Percentiles rank a stretch among this genome's conserved stretches.
Conservation (phyloP, 2,797 vertebrate species). For the Decapterus maruadsi region DNA sequence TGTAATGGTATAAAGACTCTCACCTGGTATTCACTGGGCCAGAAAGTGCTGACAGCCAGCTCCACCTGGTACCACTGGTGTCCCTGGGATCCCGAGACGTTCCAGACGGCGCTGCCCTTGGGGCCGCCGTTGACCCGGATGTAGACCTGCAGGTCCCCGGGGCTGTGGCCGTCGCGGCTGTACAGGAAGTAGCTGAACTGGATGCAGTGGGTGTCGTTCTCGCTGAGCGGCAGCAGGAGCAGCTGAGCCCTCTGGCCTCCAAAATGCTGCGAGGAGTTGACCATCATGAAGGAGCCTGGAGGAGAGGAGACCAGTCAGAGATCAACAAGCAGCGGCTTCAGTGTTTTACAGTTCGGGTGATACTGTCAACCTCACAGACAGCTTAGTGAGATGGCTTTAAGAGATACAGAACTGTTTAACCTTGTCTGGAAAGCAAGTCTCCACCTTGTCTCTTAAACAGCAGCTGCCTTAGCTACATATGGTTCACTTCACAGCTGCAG, state of each 20-base stretch:
- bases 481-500: slow-evolving; percentile 20
- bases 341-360: neutral
- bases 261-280: slow-evolving; percentile 93
- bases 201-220: slow-evolving; percentile 97
- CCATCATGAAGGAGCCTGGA: slow-evolving; percentile 95
- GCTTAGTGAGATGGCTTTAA: neutral
- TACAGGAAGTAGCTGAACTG: slow-evolving; percentile 99
- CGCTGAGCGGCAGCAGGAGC: slow-evolving; percentile 92
- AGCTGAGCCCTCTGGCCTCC: slow-evolving; percentile 91
- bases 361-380: neutral
- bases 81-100: slow-evolving; percentile 91
- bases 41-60: slow-evolving; percentile 95
- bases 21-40: slow-evolving; percentile 98
- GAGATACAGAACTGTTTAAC: slow-evolving; percentile 17
- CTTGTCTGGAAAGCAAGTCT: slow-evolving; percentile 21
- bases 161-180: slow-evolving; percentile 93
- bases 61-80: slow-evolving; percentile 96
- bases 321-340: neutral
- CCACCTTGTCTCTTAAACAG: neutral
- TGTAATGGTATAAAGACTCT: slow-evolving; percentile 9
- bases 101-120: slow-evolving; percentile 93
- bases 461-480: neutral
- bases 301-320: neutral
- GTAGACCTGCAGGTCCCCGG: slow-evolving; percentile 90
- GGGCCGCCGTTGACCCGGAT: slow-evolving; percentile 91